Conservation (phyloP, 2,113 vertebrate genomes). For the Oryzias javanicus region DNA sequence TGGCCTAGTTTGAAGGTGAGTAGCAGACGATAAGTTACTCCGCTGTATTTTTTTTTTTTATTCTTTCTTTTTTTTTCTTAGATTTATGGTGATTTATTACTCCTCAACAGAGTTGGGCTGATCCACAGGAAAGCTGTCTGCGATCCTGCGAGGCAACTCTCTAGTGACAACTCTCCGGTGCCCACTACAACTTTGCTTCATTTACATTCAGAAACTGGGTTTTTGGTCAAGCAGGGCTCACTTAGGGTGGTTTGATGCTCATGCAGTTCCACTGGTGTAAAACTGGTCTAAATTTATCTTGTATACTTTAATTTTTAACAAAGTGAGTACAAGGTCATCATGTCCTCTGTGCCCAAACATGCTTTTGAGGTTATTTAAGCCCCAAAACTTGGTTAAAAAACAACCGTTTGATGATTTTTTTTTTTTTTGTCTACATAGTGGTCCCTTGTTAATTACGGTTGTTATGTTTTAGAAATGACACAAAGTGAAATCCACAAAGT, state of each 20-base stretch:
- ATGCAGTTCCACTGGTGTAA: slow-evolving; percentile 28
- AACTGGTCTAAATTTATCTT: slow-evolving; percentile 40
- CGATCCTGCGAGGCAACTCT: slow-evolving; percentile 53
- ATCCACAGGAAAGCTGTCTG: slow-evolving; percentile 47
- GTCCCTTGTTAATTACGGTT: too few relatives aligned
- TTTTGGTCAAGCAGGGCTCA: slow-evolving; percentile 33
- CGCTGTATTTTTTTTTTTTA: slow-evolving; percentile 4
- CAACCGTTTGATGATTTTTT: too few relatives aligned
- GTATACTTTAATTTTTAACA: slow-evolving; percentile 20
- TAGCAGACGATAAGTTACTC: slow-evolving; percentile 28
- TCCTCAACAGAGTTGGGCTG: slow-evolving; percentile 43
- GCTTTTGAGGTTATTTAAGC: slow-evolving; percentile 8
- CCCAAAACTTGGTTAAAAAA: not conserved
- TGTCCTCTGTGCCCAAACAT: slow-evolving; percentile 17
- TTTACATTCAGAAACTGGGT: slow-evolving; percentile 58
- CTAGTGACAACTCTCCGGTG: slow-evolving; percentile 46
- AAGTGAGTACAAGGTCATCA: slow-evolving; percentile 36
- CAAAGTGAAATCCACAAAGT: too few relatives aligned
- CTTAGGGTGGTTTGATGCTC: slow-evolving; percentile 14
- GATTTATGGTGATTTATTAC: slow-evolving; percentile 70
- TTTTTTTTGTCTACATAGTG: too few relatives aligned
- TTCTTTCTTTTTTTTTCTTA: slow-evolving; percentile 36
- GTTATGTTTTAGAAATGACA: too few relatives aligned
- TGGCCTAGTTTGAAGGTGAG: slow-evolving; percentile 58
- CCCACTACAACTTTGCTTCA: slow-evolving; percentile 48